Base-by-base conservation (phyloP, 2,797 vertebrate species). In the Xiphorhynchus erythropygius region DNA sequence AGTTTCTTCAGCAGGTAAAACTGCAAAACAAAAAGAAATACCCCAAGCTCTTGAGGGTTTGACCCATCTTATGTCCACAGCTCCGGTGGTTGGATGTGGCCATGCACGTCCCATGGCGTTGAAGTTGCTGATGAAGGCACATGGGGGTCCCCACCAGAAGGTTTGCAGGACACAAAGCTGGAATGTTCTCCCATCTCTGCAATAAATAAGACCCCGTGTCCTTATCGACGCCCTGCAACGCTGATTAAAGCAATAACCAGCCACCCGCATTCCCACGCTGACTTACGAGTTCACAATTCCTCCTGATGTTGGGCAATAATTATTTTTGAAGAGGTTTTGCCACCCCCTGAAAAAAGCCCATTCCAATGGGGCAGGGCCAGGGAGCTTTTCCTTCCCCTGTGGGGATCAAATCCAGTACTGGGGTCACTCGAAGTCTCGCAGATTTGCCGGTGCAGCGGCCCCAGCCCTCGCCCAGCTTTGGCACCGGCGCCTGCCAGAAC, bases 41-140 rank as follows among this genome's bases (percentile, higher is more conserved):
- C 0, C 57, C 70, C 35, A 9, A 28, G 71, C 0, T n/a, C 21
- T 6, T 0, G 35, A 24, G 39, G 9, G 3, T 25, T 47, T 53
- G 30, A 23, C 42, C 52, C 56, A 3, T 9, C 9, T 56, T 1
- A 7, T 4, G 24, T 4, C 44, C 15, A 22, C 19, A 4, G n/a
- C 27, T 50, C 39, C 7, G 8, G 23, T 1, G 42, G 59, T 33
- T 10, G 67, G 82, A 52, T 16, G 57, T 3, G 32, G 57, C 23
- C 2, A 0, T 2, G 2, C 18, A 1, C 32, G 33, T 32, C 49
- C 59, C 4, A 0, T 0, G 3, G 65, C 24, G 10, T 39, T 5
- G 0, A 52, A 41, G 67, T 23, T 2, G 35, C 25, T 9, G 60
- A 13, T 46, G 11, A 46, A 33, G 53, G 42, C 39, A 30, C 5